These are phyloP conservation scores for Natrix natrix DNA, from an alignment of 2,797 vertebrate genomes.

Conservation along the genomic window DNA sequence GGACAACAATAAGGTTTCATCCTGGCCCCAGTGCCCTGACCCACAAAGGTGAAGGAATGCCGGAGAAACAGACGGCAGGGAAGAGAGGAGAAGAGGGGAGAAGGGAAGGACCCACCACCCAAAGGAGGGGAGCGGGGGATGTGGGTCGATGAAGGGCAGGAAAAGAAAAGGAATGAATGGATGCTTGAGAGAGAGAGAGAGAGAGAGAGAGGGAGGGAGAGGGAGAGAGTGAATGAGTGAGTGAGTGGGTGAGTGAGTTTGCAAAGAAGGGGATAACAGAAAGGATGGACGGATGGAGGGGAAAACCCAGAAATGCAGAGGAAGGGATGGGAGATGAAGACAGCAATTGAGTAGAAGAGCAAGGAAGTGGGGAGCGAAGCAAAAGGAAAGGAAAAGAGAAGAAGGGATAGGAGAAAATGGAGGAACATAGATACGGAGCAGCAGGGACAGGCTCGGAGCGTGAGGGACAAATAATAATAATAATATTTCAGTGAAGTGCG, in stretches of 20 bases:
- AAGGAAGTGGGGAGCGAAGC: constrained; percentile 59
- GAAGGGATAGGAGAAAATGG: constrained; percentile 15
- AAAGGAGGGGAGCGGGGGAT: neutral
- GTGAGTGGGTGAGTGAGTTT: too few relatives aligned
- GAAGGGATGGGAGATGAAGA: constrained; percentile 56
- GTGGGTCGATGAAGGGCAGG: neutral
- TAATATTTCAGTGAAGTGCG: too few relatives aligned
- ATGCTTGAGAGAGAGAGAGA: neutral
- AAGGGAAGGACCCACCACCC: neutral
- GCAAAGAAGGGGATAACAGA: neutral
- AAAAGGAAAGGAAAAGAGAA: neutral
- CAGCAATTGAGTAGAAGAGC: constrained; percentile 55
- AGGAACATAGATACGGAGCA: neutral
- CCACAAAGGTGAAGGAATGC: neutral
- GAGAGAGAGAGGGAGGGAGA: too few relatives aligned
- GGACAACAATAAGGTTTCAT: constrained; percentile 19
- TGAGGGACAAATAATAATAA: constrained; percentile 59
- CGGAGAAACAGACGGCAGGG: accelerated
- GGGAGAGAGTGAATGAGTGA: too few relatives aligned
- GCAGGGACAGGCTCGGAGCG: constrained; percentile 54
- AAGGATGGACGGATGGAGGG: constrained; percentile 45
- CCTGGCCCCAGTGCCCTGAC: neutral
- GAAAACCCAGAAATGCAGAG: constrained; percentile 32
- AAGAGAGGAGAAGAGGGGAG: neutral
- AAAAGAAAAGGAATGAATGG: neutral